Evolutionary conservation across 1,140 invertebrate genomes (phyloP).

Genomic region (Tetragnatha versicolor): DNA sequence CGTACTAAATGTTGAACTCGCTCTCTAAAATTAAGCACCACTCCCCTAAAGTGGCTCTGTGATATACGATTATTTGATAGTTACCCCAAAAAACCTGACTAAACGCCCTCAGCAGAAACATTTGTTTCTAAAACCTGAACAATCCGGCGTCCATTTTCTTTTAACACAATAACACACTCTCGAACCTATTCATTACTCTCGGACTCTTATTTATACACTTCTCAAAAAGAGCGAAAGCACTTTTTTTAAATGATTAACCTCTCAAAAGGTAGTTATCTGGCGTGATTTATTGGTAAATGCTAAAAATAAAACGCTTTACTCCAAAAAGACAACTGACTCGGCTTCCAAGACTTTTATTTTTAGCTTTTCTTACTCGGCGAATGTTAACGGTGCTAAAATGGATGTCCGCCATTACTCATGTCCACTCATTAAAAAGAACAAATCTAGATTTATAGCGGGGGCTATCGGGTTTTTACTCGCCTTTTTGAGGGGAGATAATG

Average conservation of each 20-base stretch:
- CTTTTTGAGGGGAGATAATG: not conserved
- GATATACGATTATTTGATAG: too few relatives aligned
- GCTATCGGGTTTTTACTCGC: constrained; percentile 1
- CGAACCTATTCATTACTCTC: not conserved
- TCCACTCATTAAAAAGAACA: not conserved
- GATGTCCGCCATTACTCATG: not conserved
- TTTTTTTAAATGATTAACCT: not conserved
- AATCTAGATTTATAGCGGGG: not conserved
- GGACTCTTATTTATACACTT: not conserved
- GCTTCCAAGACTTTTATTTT: too few relatives aligned
- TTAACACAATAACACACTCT: too few relatives aligned
- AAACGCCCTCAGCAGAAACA: too few relatives aligned
- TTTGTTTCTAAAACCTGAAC: too few relatives aligned
- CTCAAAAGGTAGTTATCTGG: not conserved
- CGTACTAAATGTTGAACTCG: too few relatives aligned
- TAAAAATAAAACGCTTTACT: not conserved
- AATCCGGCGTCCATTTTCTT: too few relatives aligned
- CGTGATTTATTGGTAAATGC: not conserved
- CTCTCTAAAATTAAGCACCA: too few relatives aligned
- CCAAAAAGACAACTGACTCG: not conserved
- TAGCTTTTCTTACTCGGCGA: not conserved
- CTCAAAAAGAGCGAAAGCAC: not conserved
- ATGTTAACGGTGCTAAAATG: not conserved
- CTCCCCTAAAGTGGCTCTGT: too few relatives aligned
- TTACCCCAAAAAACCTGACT: too few relatives aligned